Evolutionary conservation across 2,113 vertebrate species (phyloP), one percentile per base, ranked within the genome.

Genomic region (Petaurus breviceps): DNA sequence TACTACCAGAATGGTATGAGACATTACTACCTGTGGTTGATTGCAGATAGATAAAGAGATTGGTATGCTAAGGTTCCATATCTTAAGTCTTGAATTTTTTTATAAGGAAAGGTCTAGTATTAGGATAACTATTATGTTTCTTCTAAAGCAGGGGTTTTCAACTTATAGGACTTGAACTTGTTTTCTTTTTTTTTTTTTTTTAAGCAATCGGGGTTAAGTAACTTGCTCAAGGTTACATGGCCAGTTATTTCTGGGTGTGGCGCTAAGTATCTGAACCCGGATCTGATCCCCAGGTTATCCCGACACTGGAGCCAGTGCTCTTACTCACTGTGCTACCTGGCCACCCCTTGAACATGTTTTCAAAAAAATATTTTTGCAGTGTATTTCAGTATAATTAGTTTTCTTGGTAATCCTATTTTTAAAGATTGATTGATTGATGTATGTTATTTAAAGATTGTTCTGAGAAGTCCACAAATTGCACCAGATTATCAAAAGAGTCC

Each of bases 1-100:
- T 95, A 25, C 53, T 93, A 28, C 94, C 93, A 93, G 51, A 97
- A 57, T 84, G 53, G 54, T 28, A 0, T 49, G 31, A 54, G 11
- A 26, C 89, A 23, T 53, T 51, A 46, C 51, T 0, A 0, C 51
- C 61, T 92, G 23, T 90, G 68, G 77, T 94, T 94, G 37, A 94
- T 9, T n/a, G 93, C 54, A 49, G 89, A 89, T 11, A 77, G 91
- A 55, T 8, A 28, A 31, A 49, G 57, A 26, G 51, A 57, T 92
- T 6, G 91, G 12, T 90, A 8, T 92, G 52, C 54, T 89, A 68
- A 0, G 9, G 0, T 52, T 95, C 51, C 50, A 53, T 7, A 91
- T 51, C 50, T 43, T 77, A 50, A 93, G 24, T n/a, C n/a, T 92
- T 52, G 0, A 31, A 16, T 47, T 8, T 43, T 10, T 90, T 31